Conservation (phyloP, 2,113 vertebrate species). For the Sinocyclocheilus grahami region DNA sequence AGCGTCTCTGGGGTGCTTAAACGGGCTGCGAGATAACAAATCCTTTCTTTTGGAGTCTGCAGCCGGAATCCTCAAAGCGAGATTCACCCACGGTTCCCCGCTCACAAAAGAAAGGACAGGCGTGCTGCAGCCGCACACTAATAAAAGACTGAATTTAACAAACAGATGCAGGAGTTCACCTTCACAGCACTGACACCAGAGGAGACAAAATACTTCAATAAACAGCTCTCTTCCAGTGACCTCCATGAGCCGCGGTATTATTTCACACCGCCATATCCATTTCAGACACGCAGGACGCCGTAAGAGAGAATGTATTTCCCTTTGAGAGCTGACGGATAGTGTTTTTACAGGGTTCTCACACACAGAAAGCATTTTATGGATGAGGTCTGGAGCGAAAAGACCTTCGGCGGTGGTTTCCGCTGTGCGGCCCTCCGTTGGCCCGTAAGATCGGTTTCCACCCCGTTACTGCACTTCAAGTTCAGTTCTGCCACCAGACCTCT, state of each 20-base stretch:
- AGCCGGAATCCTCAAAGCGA: neutral
- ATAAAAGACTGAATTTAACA: conserved; percentile 41
- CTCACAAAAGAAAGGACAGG: conserved; percentile 21
- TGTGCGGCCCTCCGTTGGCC: conserved; percentile 71
- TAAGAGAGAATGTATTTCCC: conserved; percentile 10
- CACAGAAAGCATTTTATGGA: conserved; percentile 53
- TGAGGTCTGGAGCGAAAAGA: conserved; percentile 72
- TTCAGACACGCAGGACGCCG: conserved; percentile 39
- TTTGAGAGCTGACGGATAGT: conserved; percentile 40
- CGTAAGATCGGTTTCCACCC: conserved; percentile 77
- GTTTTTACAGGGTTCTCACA: conserved; percentile 30
- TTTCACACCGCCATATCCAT: conserved; percentile 53
- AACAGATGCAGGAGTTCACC: conserved; percentile 29
- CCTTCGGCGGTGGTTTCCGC: conserved; percentile 69
- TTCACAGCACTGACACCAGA: conserved; percentile 35
- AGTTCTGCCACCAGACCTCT: neutral
- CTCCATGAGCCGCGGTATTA: conserved; percentile 43
- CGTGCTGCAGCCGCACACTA: neutral
- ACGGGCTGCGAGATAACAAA: neutral
- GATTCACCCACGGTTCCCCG: neutral
- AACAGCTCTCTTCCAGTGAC: conserved; percentile 46
- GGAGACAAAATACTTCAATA: conserved; percentile 49
- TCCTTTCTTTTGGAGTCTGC: conserved; percentile 17
- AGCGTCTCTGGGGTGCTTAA: conserved; percentile 1
- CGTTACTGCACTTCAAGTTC: conserved; percentile 70